These are phyloP conservation scores for Bombus terrestris DNA, from an alignment of 1,140 invertebrate genomes.

Conservation along the genomic window DNA sequence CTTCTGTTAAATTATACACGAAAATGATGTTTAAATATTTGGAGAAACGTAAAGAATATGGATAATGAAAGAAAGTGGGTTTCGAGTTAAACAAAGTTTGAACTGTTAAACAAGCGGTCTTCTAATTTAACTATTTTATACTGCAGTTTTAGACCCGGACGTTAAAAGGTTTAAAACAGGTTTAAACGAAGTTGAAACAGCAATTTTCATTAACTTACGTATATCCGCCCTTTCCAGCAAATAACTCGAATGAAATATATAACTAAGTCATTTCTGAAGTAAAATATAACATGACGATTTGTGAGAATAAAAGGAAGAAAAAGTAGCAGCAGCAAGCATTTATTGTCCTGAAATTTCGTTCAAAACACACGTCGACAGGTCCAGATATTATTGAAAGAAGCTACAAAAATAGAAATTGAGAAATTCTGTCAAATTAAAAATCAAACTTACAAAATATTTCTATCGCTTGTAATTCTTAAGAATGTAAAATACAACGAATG, in stretches of 20 bases:
- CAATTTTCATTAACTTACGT: neutral
- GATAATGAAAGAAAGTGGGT: neutral
- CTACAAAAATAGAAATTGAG: no score
- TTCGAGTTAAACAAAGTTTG: neutral
- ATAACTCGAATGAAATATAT: neutral
- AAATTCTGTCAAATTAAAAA: neutral
- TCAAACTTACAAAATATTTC: no score
- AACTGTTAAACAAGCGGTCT: neutral
- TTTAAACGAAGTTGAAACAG: slow-evolving; percentile 6
- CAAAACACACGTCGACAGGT: no score
- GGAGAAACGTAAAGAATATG: neutral
- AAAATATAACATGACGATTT: neutral
- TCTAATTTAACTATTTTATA: neutral
- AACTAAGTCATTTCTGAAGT: neutral
- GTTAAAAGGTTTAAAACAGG: neutral
- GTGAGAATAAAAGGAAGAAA: neutral
- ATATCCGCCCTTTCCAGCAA: neutral
- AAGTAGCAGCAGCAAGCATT: no score
- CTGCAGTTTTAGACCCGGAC: neutral
- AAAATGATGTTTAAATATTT: neutral
- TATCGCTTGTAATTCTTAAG: no score
- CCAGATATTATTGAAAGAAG: no score
- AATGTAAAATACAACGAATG: no score
- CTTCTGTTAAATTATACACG: neutral
- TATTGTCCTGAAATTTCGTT: no score